Base-by-base conservation (phyloP, 2,888 invertebrate species). In the Rotaria socialis region DNA sequence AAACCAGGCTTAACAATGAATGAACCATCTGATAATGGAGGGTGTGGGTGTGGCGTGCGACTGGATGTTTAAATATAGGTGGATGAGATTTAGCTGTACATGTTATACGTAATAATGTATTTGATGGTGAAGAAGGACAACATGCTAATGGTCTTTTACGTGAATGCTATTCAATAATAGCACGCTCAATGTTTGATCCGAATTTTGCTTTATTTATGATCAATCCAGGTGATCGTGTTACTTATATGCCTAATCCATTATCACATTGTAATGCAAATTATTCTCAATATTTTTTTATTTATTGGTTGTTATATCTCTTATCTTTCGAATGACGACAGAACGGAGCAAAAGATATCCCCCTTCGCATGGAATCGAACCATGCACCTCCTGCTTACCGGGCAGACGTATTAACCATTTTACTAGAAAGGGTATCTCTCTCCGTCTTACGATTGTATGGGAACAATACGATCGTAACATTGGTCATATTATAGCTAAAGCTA, bases 61-160 rank as follows among this genome's bases (percentile, higher is more conserved):
- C 8, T 8, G 8, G 5, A 47, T 47, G 8, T 5, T 47, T 47
- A 90, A 94, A 94, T 56, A 93, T 94, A 85, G 92, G 94, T 55
- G 92, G 95, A 7, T 95, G 95, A 90, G 96, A 96, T 91, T 93
- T 95, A 56, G 95, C 95, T 3, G 94, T 96, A 0, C 95, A 95
- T 90, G 95, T 96, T 5, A 93, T 95, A 56, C 93, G 96, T 87
- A 94, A 94, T 86, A 94, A 95, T 89, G 95, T 95, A 0, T 96
- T 96, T 91, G 95, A 96, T 93, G 95, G 95, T 89, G 96, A 96
- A 91, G 96, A 96, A 92, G 96, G 96, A 4, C 96, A 96, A 91
- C 96, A 96, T 92, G 96, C 96, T 55, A 95, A 96, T 86, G 96
- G 96, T 85, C 92, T 96, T 85, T 92, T 96, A 55, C 92, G 96